Conservation (phyloP, 2,797 vertebrate genomes). For the Menidia menidia region DNA sequence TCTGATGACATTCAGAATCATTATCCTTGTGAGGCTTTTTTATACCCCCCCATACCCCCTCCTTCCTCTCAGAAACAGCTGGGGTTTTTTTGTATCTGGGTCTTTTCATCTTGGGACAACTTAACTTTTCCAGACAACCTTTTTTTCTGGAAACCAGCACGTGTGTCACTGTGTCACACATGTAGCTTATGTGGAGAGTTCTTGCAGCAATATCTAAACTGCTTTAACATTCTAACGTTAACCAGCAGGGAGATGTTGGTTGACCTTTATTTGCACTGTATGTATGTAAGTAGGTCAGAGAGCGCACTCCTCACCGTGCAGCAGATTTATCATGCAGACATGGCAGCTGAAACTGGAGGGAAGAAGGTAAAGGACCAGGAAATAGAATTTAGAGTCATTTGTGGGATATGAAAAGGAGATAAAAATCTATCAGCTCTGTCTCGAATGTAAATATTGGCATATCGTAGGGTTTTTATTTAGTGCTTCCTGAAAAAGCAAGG, state of each 20-base stretch:
- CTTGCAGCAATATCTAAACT: slow-evolving; percentile 1
- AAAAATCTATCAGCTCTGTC: not conserved
- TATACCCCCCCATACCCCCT: not conserved
- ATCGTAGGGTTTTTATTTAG: not conserved
- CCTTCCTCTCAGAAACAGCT: slow-evolving; percentile 20
- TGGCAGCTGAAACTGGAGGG: slow-evolving; percentile 19
- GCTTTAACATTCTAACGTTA: not conserved
- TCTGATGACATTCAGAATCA: slow-evolving; percentile 29
- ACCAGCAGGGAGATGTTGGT: slow-evolving; percentile 18
- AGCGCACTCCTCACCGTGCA: slow-evolving; percentile 21
- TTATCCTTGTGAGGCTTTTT: slow-evolving; percentile 3
- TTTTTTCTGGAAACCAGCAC: not conserved
- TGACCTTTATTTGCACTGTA: slow-evolving; percentile 41
- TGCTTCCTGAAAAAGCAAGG: not conserved
- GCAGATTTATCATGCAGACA: slow-evolving; percentile 15
- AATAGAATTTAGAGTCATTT: not conserved
- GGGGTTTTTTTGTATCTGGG: slow-evolving; percentile 12
- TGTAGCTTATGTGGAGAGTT: not conserved
- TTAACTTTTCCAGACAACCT: no score
- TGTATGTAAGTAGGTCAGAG: slow-evolving; percentile 49
- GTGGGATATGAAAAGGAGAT: slow-evolving; percentile 4
- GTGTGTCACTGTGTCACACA: not conserved
- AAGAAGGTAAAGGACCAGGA: not conserved
- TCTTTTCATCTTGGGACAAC: slow-evolving; percentile 7
- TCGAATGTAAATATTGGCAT: not conserved